Evolutionary conservation across 30 jellyfish, hydroid and myxozoan genomes (phyloP), one percentile per base, ranked within the genome.

Genomic region (Turritopsis dohrnii): DNA sequence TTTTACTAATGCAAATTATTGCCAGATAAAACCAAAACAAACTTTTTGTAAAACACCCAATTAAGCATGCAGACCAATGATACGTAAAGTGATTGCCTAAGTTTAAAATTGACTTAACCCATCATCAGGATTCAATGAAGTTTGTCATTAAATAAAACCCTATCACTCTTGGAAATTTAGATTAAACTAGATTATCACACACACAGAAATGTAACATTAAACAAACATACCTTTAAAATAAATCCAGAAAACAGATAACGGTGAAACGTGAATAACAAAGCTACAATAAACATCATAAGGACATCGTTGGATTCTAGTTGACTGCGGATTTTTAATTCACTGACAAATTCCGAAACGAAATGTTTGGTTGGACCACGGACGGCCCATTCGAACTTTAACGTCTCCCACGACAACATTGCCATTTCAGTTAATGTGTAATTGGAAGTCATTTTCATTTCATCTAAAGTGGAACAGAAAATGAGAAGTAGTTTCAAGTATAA

Each of bases 311-410:
- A 0, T 27, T 29, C 53, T 21, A 89, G 75, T 52, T 54, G 90
- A 26, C 72, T 77, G 28, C 74, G 20, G 26, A 84, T 79, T 18
- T 23, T 80, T 80, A 89, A 66, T 65, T 90, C 95, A 25, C 79
- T 82, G 65, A 76, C 18, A 72, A 90, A 90, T 31, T 85, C 95
- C 21, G 53, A 7, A 18, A 81, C 30, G 19, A 87, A 74, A 74
- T 82, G 0, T 27, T 65, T 28, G 28, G 87, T 76, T 16, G 92
- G 86, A 60, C 82, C 86, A 29, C 77, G 41, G 24, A 19, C 54
- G 20, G 21, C 28, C 97, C 95, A 90, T 83, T 85, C 93, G 22
- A 66, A 52, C 72, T 86, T 77, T 83, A 91, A 85, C 74, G 84
- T 80, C n/a, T 86, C 76, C 92, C 91, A 85, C 26, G 87, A 80